Evolutionary conservation across 92 coral and sea anemone genomes (phyloP), one percentile per base, ranked within the genome.

Genomic region (Chrysogorgia sp.): DNA sequence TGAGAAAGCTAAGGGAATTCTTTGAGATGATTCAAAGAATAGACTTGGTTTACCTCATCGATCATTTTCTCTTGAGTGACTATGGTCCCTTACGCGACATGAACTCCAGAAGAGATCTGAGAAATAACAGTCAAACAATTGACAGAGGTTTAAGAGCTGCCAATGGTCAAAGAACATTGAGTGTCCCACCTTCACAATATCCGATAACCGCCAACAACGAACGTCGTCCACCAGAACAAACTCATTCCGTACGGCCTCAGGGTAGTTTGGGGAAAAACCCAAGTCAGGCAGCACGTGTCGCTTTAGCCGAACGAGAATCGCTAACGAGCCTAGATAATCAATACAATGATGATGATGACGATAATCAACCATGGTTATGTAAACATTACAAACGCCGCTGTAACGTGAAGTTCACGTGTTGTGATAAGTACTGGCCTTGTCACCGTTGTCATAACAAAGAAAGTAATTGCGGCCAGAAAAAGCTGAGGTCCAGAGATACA

Each of bases 381-480:
- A 70, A 59, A 2, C 97, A 92, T 40, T 92, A 86, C 71, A 90
- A 92, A 58, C 76, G 97, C 57, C 88, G 79, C 2, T 92, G 97
- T 58, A 61, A 78, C 26, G 86, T 90, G 6, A 63, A 59, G 21
- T 92, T 92, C 53, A 84, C 90, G 1, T 92, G 97, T 57, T 92
- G 97, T 68, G 63, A 74, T 6, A 40, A 63, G 43, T 92, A 78
- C 79, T 84, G 80, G 48, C 90, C 90, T 15, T 92, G 97, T 70
- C 96, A 92, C 61, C 90, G 96, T 2, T 92, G 97, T 75, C 97
- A 92, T 75, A 90, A 92, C 58, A 85, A 81, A 21, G 82, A 90
- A 9, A 71, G 82, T 0, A 48, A 63, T 3, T 92, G 97, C 41
- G 53, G 63, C 1, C 53, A 75, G 0, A 79, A 71, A 3, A 86